Base-by-base conservation (phyloP, 64 coral and sea anemone genomes). In the Dendrophyllia cribrosa region DNA sequence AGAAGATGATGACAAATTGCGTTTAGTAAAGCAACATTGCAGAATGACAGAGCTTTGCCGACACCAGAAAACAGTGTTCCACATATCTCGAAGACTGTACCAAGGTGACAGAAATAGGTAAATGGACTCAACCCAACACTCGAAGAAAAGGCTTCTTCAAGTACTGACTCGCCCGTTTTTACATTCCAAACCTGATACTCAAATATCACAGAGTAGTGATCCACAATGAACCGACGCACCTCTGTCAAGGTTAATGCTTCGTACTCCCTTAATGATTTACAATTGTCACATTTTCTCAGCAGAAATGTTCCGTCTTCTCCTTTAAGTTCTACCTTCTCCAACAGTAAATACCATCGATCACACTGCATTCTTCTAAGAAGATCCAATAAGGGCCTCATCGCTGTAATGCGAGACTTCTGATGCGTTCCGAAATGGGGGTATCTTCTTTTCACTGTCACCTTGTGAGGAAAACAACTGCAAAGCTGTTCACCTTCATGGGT, bases 141-240 rank as follows among this genome's bases (percentile, higher is more conserved):
- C 1, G 7, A 24, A 17, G 65, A 72, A 72, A 72, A 87, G 17
- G 7, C 52, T 58, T 72, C 0, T 3, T 92, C 81, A 4, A 86
- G 3, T 7, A 77, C 13, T 50, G 56, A 15, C 63, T 26, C 86
- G 67, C 90, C 90, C 76, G 51, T 92, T 43, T 86, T 11, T 17
- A 76, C 6, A 48, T 86, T 55, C 80, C 80, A 92, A 20, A 92
- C 25, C 10, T 86, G 81, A n/a, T 75, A 86, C 2, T 17, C 5
- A 51, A 92, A 92, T 51, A 92, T 46, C 2, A 52, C 23, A 72
- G 62, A 23, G 59, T 58, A 66, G 58, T 73, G 17, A 43, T 71
- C 22, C n/a, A 44, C 72, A 4, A 72, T 4, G 9, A 9, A 20
- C 64, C 75, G 24, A 59, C 16, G 69, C 46, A 81, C n/a, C 10